Conservation (phyloP, 2,888 invertebrate genomes). For the Yponomeuta cagnagella region DNA sequence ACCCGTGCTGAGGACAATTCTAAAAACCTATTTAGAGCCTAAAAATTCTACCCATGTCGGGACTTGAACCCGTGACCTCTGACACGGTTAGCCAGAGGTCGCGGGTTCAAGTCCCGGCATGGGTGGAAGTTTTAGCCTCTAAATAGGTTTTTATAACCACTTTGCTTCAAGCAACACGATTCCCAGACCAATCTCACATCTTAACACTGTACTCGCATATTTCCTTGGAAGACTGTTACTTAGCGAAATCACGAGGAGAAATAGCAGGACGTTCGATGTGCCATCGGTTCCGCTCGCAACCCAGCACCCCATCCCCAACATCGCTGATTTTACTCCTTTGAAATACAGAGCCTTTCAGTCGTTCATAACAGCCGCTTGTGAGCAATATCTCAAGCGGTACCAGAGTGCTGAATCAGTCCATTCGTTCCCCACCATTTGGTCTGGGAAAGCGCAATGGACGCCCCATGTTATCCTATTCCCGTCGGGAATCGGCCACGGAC, state of each 20-base stretch:
- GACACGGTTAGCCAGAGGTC: no score
- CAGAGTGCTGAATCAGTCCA: not conserved
- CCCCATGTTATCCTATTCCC: conserved; percentile 4
- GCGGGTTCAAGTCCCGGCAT: no score
- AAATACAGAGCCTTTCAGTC: not conserved
- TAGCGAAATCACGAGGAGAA: not conserved
- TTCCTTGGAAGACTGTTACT: not conserved
- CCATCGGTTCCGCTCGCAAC: not conserved
- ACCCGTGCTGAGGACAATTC: no score
- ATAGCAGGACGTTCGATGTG: not conserved
- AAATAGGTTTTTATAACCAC: no score
- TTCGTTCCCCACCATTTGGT: not conserved
- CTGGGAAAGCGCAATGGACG: not conserved
- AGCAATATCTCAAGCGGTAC: not conserved
- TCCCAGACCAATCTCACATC: no score
- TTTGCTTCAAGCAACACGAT: no score
- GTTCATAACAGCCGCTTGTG: not conserved
- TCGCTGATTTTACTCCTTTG: not conserved
- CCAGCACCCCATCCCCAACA: not conserved
- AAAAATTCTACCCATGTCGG: no score
- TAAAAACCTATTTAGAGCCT: no score
- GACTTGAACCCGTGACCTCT: no score
- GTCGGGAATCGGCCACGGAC: conserved; percentile 5
- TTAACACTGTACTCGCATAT: not conserved
- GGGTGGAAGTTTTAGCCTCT: no score